These are phyloP conservation scores for Alitta virens DNA, from an alignment of 2,888 invertebrate genomes.

Conservation along the genomic window DNA sequence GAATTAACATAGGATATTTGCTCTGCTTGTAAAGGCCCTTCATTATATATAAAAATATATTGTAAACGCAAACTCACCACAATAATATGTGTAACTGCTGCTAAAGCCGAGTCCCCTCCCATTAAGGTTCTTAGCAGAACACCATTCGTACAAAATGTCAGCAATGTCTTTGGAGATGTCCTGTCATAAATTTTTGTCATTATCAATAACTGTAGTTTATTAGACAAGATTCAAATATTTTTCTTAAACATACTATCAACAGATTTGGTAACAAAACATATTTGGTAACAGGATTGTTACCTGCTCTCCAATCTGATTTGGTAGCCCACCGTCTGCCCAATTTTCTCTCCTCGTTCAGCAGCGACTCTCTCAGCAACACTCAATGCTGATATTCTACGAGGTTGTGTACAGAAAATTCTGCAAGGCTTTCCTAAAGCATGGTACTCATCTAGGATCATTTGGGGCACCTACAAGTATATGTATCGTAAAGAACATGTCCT, in stretches of 20 bases:
- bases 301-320: constrained; percentile 86
- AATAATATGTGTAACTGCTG: constrained; percentile 74
- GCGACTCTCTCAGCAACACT: constrained; percentile 88
- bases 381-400: constrained; percentile 85
- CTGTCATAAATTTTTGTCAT: too few relatives aligned
- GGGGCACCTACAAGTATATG: constrained; percentile 71
- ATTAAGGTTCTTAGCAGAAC: constrained; percentile 84
- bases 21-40: too few relatives aligned
- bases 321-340: constrained; percentile 80
- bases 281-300: constrained; percentile 40
- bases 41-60: too few relatives aligned
- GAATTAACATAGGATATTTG: too few relatives aligned
- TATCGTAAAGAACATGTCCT: too few relatives aligned
- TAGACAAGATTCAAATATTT: too few relatives aligned
- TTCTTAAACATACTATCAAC: too few relatives aligned
- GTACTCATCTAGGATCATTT: constrained; percentile 81
- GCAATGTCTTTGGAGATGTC: constrained; percentile 73
- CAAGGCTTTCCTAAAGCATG: constrained; percentile 65
- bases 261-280: too few relatives aligned
- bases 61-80: constrained; percentile 51
- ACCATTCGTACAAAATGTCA: constrained; percentile 90
- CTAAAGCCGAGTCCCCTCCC: constrained; percentile 71
- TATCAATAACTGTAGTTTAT: too few relatives aligned
- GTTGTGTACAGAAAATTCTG: constrained; percentile 89
- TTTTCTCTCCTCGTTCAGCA: constrained; percentile 77